A percentile compares a stretch with the other conserved stretches of the same genome.
Conservation (phyloP, 2,797 vertebrate species). For the Poeciliopsis gracilis region DNA sequence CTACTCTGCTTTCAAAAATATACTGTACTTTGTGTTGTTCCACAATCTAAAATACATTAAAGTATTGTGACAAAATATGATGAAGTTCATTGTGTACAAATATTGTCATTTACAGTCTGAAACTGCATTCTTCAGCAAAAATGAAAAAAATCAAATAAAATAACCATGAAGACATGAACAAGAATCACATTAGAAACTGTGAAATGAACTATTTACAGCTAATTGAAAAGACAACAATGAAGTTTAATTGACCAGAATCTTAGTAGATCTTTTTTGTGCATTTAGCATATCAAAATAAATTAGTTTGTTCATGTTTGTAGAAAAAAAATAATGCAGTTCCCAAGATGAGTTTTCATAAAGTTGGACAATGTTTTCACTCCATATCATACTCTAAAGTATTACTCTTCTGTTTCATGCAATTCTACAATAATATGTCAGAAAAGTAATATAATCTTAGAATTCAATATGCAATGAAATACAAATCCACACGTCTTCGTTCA, state of each 20-base stretch:
- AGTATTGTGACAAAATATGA: background rate
- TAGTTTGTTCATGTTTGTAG: background rate
- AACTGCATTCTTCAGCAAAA: background rate
- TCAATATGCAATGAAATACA: background rate
- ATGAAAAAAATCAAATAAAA: background rate
- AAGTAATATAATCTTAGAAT: background rate
- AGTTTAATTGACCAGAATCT: background rate
- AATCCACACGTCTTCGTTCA: background rate
- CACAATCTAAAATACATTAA: background rate
- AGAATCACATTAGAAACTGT: background rate
- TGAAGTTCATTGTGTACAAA: background rate
- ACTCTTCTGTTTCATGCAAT: background rate
- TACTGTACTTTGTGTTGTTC: background rate
- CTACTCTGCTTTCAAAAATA: background rate
- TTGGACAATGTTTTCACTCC: background rate
- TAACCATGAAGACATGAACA: background rate
- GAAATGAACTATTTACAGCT: background rate
- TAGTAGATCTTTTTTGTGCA: background rate
- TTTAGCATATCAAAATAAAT: background rate
- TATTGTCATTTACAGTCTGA: background rate
- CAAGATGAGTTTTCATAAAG: background rate
- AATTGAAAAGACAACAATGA: background rate
- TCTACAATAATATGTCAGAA: background rate
- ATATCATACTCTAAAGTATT: background rate
- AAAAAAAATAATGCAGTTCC: background rate